These are phyloP conservation scores for Crotalus tigris DNA, from an alignment of 2,113 vertebrate genomes.

Conservation along the genomic window DNA sequence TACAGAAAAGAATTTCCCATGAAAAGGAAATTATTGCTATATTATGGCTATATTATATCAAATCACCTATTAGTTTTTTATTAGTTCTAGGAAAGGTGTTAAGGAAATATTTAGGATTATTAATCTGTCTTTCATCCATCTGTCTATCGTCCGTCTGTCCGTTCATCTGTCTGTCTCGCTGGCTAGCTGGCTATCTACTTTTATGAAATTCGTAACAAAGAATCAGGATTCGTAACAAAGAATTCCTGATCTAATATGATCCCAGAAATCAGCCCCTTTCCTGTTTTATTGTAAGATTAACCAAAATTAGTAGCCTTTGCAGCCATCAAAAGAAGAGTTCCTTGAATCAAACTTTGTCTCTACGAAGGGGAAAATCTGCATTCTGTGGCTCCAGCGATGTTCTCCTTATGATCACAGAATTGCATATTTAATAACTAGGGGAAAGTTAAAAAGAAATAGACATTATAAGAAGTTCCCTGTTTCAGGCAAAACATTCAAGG, in stretches of 20 bases:
- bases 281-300: not conserved
- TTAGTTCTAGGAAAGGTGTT: not conserved
- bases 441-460: not conserved
- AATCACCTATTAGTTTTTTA: not conserved
- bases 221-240: not conserved
- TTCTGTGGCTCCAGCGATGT: not conserved
- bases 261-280: not conserved
- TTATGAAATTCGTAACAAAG: not conserved
- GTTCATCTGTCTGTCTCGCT: too few species aligned
- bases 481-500: not conserved
- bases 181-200: not conserved
- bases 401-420: not conserved
- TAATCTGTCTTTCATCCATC: not conserved
- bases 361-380: not conserved
- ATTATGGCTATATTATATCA: not conserved
- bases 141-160: not conserved
- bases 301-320: not conserved
- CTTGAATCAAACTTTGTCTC: not conserved
- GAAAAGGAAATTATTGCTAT: not conserved
- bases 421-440: not conserved
- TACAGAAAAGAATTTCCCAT: not conserved
- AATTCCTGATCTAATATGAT: not conserved
- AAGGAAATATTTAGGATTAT: not conserved
- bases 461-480: not conserved
- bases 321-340: not conserved